A percentile compares a stretch with the other conserved stretches of the same genome.
phyloP scores from a whole-genome alignment of 2,797 vertebrate species.

The Malacoctenus gilli region DNA sequence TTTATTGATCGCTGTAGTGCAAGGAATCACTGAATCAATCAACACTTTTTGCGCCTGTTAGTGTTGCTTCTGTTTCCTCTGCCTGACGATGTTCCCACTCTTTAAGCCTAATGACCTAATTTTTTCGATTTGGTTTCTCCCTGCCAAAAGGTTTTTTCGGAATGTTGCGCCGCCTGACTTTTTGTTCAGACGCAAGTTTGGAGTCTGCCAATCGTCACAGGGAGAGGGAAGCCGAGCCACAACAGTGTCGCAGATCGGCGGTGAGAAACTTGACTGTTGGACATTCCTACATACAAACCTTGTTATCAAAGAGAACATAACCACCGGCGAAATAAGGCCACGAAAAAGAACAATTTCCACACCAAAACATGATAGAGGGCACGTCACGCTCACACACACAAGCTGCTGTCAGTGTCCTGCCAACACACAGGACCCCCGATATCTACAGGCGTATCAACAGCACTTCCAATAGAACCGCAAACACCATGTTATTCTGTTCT shows the following conservation, averaged over 20 bases:
- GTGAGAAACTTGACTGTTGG: constrained; percentile 50
- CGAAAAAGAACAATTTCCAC: constrained; percentile 72
- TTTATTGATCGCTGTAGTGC: constrained; percentile 69
- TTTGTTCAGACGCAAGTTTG: constrained; percentile 27
- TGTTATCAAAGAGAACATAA: constrained; percentile 68
- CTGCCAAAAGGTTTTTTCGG: constrained; percentile 30
- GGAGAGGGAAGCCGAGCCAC: constrained; percentile 47
- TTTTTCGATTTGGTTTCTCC: background rate
- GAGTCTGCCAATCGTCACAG: constrained; percentile 33
- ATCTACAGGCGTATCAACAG: constrained; percentile 67
- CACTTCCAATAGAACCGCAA: constrained; percentile 49
- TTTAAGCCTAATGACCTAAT: constrained; percentile 9
- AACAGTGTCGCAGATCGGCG: constrained; percentile 50
- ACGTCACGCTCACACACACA: constrained; percentile 62
- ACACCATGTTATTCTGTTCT: constrained; percentile 51
- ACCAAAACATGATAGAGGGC: constrained; percentile 64
- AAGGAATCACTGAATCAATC: constrained; percentile 61
- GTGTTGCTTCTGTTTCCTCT: constrained; percentile 27
- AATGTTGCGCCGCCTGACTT: constrained; percentile 43
- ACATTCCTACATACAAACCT: constrained; percentile 64
- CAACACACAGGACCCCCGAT: constrained; percentile 58
- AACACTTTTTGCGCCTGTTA: constrained; percentile 49
- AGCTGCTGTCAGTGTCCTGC: constrained; percentile 63
- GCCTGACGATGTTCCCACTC: constrained; percentile 27
- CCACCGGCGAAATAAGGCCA: constrained; percentile 75